Evolutionary conservation across 2,113 vertebrate genomes (phyloP), one percentile per base, ranked within the genome.

Genomic region (Callospermophilus lateralis): DNA sequence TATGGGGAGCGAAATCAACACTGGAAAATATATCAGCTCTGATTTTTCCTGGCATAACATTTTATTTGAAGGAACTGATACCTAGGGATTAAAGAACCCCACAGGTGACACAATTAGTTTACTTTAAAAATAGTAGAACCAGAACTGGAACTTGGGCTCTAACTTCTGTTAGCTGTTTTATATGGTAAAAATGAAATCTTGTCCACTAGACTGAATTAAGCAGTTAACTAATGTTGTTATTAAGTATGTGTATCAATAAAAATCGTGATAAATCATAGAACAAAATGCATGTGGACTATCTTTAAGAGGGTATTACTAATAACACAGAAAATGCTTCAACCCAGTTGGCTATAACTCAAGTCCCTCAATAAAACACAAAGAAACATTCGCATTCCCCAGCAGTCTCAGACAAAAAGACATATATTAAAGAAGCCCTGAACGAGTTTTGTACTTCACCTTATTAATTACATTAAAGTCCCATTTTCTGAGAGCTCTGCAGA

Each of bases 391-490:
- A 78, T 73, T 93, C 39, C n/a, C 68, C 16, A n/a, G 19, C 28
- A 87, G 67, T 76, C 30, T 13, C 24, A 86, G 76, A 87, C 48
- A 88, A 61, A 97, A 73, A 96, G 55, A 86, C 76, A 94, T 1
- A 84, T 85, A 94, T 1, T 65, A 51, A 93, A 90, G 80, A 84
- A 93, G 61, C 7, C 24, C 20, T 61, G 4, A 24, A 73, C 58
- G 28, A 55, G n/a, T 39, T 95, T 92, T 63, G 37, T 53, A 90
- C 17, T 93, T 96, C 73, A 28, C 45, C 34, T 81, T 80, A 93
- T 93, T 96, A 93, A 96, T 90, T 94, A 91, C 26, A 83, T 70
- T 83, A 80, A 73, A 84, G 51, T 93, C 19, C 26, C 39, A 78
- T 87, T 92, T 91, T 85, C 55, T n/a, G 77, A 96, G 48, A 91